Conservation (phyloP, 2,113 vertebrate genomes). For the Craseonycteris thonglongyai region DNA sequence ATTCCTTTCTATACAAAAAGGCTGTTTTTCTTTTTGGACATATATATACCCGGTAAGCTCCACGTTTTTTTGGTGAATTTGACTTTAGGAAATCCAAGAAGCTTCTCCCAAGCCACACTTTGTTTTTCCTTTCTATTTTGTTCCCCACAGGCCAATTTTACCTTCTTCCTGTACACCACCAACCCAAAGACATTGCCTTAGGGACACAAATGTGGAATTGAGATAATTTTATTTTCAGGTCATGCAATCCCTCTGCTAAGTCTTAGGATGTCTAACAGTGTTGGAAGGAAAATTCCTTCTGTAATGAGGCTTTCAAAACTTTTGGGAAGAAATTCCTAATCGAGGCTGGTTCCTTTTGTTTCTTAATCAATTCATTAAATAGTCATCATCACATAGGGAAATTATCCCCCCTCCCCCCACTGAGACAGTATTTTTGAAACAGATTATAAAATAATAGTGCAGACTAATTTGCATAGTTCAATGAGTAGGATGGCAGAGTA, state of each 20-base stretch:
- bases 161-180: neutral
- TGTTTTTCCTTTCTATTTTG: neutral
- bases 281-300: conserved; percentile 11
- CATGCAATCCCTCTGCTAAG: neutral
- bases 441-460: conserved; percentile 39
- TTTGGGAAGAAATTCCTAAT: conserved; percentile 39
- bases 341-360: neutral
- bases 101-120: neutral
- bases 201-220: neutral
- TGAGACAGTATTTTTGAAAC: conserved; percentile 58
- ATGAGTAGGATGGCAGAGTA: conserved; percentile 57
- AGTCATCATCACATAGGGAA: neutral
- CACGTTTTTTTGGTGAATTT: neutral
- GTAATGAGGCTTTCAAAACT: neutral
- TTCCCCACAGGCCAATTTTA: neutral
- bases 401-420: neutral
- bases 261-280: neutral
- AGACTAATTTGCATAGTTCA: conserved; percentile 57
- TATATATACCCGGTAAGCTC: neutral
- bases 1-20: neutral
- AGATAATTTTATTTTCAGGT: neutral
- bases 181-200: neutral
- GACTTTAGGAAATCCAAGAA: neutral
- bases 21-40: neutral
- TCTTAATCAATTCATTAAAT: conserved; percentile 33